Conservation (phyloP, 2,113 vertebrate species). For the Muntiacus reevesi region DNA sequence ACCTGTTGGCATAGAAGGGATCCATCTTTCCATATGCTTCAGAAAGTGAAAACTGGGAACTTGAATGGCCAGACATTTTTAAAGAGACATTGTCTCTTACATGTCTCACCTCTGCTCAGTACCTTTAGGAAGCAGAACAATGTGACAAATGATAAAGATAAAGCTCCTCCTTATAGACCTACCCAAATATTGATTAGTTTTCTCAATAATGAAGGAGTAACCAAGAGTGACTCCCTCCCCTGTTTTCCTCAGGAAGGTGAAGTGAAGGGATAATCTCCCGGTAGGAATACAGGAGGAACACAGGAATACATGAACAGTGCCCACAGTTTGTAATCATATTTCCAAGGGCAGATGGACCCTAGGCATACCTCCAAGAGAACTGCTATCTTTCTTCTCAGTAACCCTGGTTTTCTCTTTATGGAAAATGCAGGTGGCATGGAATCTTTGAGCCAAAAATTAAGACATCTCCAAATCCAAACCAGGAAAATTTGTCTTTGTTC, state of each 20-base stretch:
- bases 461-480: neutral
- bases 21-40: neutral
- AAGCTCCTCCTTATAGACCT: neutral
- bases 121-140: neutral
- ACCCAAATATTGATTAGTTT: neutral
- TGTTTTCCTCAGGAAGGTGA: neutral
- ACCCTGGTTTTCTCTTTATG: neutral
- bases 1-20: neutral
- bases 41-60: neutral
- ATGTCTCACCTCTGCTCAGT: neutral
- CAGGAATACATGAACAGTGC: neutral
- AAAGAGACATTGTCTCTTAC: neutral
- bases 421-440: neutral
- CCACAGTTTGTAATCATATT: neutral
- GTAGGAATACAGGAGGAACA: neutral
- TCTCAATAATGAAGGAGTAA: neutral
- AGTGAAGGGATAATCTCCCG: neutral
- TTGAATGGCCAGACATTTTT: neutral
- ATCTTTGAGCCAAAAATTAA: slow-evolving; percentile 16
- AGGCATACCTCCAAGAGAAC: neutral
- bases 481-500: neutral
- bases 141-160: neutral
- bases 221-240: neutral
- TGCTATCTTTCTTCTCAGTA: neutral
- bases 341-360: neutral